Percentiles rank a stretch among this genome's conserved stretches.
phyloP scores from a whole-genome alignment of 2,113 vertebrate genomes.

The Dicaeum eximium region DNA sequence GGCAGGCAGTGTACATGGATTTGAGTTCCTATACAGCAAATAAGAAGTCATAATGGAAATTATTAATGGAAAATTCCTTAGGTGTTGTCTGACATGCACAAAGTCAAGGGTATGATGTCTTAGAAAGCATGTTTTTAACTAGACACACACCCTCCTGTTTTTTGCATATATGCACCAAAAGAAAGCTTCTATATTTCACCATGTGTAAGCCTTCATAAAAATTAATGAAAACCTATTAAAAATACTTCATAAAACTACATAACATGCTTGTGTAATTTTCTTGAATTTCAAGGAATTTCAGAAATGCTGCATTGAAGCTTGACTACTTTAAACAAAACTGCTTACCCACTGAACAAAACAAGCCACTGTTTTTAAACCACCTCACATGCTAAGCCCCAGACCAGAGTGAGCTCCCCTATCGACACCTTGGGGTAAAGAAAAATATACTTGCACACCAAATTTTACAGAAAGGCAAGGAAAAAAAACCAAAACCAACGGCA shows the following conservation, averaged over 20 bases:
- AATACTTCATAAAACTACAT: not conserved
- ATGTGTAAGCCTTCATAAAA: not conserved
- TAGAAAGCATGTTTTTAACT: not conserved
- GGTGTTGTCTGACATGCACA: not conserved
- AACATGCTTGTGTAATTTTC: not conserved
- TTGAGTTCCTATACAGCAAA: not conserved
- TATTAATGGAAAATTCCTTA: not conserved
- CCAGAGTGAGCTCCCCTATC: not conserved
- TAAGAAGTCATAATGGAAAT: not conserved
- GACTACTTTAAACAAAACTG: not conserved
- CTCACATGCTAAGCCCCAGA: not conserved
- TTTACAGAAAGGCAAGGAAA: not conserved
- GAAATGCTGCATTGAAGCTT: not conserved
- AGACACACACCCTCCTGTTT: not conserved
- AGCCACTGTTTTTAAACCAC: not conserved
- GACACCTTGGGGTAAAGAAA: conserved; percentile 1
- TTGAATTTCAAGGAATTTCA: not conserved
- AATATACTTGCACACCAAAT: not conserved
- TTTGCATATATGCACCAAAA: not conserved
- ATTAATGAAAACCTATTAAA: not conserved
- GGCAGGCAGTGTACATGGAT: not conserved
- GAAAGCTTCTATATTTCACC: not conserved
- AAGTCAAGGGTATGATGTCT: not conserved
- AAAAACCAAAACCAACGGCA: not conserved
- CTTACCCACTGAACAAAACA: not conserved